Evolutionary conservation across 1,140 invertebrate genomes (phyloP).

Genomic region (Bilobella aurantiaca): DNA sequence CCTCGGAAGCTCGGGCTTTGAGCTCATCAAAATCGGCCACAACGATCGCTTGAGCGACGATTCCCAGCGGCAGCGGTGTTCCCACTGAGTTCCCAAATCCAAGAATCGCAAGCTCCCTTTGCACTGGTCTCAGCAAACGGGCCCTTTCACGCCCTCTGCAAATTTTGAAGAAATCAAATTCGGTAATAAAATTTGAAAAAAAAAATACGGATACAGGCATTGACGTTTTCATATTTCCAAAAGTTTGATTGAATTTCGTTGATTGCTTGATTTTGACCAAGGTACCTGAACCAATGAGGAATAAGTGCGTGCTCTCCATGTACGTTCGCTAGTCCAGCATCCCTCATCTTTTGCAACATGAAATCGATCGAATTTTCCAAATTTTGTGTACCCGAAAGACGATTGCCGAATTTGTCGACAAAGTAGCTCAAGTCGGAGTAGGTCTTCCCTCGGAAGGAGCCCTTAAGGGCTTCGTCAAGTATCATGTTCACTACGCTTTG

Average conservation of each 20-base stretch:
- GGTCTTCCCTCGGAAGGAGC: constrained; percentile 48
- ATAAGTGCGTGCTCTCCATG: constrained; percentile 49
- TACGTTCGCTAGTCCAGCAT: constrained; percentile 50
- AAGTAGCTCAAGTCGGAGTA: constrained; percentile 55
- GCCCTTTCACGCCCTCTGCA: constrained; percentile 53
- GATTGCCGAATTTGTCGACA: constrained; percentile 60
- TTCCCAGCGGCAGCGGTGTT: constrained; percentile 47
- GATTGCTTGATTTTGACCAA: too few species aligned
- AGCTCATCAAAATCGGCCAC: constrained; percentile 43
- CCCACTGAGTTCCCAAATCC: constrained; percentile 55
- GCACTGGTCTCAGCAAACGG: constrained; percentile 49
- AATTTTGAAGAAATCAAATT: constrained; percentile 10
- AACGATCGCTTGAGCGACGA: constrained; percentile 41
- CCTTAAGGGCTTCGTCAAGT: constrained; percentile 47
- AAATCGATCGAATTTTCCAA: constrained; percentile 64
- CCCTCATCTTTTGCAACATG: constrained; percentile 49
- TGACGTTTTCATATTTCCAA: too few species aligned
- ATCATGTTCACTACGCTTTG: constrained; percentile 47
- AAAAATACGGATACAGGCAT: too few species aligned
- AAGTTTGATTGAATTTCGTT: too few species aligned
- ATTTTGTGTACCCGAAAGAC: constrained; percentile 52
- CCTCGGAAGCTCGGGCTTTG: constrained; percentile 32
- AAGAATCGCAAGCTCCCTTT: constrained; percentile 49
- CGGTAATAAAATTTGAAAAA: too few species aligned
- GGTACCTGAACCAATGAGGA: constrained; percentile 51